Conservation (phyloP, 2,888 invertebrate species). For the Cistogaster globosa region DNA sequence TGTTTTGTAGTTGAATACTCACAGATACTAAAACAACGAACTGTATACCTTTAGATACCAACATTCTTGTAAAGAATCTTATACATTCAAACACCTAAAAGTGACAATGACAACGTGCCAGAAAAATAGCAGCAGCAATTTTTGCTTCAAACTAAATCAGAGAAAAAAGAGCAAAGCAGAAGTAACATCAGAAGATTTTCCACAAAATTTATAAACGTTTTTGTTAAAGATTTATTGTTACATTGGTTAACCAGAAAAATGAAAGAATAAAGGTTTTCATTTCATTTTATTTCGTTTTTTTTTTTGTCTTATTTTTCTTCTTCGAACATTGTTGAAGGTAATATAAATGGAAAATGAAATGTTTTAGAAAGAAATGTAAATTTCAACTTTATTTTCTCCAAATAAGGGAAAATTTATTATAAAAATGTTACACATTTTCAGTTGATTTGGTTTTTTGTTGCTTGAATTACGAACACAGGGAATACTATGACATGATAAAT, state of each 20-base stretch:
- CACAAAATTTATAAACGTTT: conserved; percentile 80
- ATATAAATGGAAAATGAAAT: conserved; percentile 70
- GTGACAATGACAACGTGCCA: conserved; percentile 61
- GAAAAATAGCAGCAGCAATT: not conserved
- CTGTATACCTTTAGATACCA: conserved; percentile 33
- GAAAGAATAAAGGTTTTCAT: conserved; percentile 54
- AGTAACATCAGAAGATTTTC: conserved; percentile 41
- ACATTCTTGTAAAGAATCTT: conserved; percentile 15
- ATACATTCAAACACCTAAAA: conserved; percentile 23
- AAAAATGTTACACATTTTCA: conserved; percentile 73
- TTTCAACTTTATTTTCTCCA: conserved; percentile 16
- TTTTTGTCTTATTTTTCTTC: not conserved
- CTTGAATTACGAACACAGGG: conserved; percentile 66
- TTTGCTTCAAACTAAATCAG: conserved; percentile 39
- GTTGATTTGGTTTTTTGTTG: conserved; percentile 72
- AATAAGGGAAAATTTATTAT: conserved; percentile 67
- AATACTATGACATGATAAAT: conserved; percentile 65
- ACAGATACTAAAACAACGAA: conserved; percentile 14
- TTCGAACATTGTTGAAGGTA: conserved; percentile 59
- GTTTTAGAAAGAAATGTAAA: conserved; percentile 59
- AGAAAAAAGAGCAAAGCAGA: not conserved
- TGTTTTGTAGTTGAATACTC: conserved; percentile 50
- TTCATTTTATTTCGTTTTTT: not conserved
- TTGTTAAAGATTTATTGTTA: conserved; percentile 82
- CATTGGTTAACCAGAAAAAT: conserved; percentile 79